Percentiles rank a stretch among this genome's conserved stretches.
phyloP scores from a whole-genome alignment of 2,888 invertebrate species.

The Diaprepes abbreviatus region DNA sequence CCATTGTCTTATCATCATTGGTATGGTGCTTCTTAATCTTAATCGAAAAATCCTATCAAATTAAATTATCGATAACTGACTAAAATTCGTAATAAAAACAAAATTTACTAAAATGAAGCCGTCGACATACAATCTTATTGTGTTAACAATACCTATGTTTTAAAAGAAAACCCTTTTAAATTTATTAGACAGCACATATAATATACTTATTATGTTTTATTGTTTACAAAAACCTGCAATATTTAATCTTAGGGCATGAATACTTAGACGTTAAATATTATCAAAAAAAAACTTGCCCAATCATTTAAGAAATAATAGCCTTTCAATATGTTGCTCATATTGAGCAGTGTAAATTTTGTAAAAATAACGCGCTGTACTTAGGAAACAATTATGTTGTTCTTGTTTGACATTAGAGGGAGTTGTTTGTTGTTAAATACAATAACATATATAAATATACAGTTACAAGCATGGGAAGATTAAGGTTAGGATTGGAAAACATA shows the following conservation, averaged over 20 bases:
- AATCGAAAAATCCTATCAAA: no score
- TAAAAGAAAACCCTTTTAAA: neutral
- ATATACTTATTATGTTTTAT: neutral
- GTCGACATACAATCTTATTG: no score
- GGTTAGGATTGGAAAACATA: neutral
- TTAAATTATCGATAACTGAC: no score
- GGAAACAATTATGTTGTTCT: constrained; percentile 35
- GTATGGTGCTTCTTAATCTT: no score
- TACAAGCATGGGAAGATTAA: constrained; percentile 12
- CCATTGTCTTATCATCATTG: no score
- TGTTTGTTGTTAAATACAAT: constrained; percentile 33
- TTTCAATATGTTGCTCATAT: constrained; percentile 44
- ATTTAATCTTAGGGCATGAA: constrained; percentile 14
- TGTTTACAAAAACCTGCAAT: constrained; percentile 9
- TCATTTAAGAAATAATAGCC: constrained; percentile 20
- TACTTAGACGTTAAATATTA: constrained; percentile 1
- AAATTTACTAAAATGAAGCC: no score
- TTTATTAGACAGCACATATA: neutral
- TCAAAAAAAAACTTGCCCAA: constrained; percentile 11
- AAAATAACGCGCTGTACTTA: constrained; percentile 34
- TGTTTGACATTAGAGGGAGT: constrained; percentile 38
- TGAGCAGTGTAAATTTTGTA: constrained; percentile 46
- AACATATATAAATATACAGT: constrained; percentile 26
- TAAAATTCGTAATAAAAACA: no score
- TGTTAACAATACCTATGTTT: no score